Conservation (phyloP, 2,888 invertebrate genomes). For the Fabriciana adippe region DNA sequence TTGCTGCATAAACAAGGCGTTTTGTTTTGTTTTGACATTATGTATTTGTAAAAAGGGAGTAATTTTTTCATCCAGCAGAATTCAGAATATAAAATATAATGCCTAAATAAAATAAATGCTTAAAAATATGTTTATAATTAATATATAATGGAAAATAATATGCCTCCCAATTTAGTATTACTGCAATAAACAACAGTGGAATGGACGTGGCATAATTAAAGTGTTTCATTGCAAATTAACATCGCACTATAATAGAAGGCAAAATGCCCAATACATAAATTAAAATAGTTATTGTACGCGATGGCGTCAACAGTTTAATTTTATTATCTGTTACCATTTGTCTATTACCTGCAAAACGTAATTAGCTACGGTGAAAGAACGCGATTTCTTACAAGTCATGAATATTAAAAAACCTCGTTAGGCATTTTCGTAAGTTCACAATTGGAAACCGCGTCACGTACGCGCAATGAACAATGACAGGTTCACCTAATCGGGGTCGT, state of each 20-base stretch:
- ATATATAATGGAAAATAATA: too few relatives aligned
- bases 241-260: slow-evolving; percentile 7
- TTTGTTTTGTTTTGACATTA: too few relatives aligned
- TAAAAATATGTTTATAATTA: too few relatives aligned
- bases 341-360: slow-evolving; percentile 50
- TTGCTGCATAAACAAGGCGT: too few relatives aligned
- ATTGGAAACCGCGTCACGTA: slow-evolving; percentile 62
- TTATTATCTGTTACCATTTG: slow-evolving; percentile 29
- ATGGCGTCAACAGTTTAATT: slow-evolving; percentile 12
- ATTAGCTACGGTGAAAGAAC: slow-evolving; percentile 58
- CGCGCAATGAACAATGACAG: slow-evolving; percentile 67
- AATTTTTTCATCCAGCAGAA: too few relatives aligned
- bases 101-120: too few relatives aligned
- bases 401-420: slow-evolving; percentile 66
- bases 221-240: slow-evolving; percentile 7
- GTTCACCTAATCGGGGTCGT: slow-evolving; percentile 69
- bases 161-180: neutral
- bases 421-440: slow-evolving; percentile 61
- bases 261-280: slow-evolving; percentile 16
- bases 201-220: slow-evolving; percentile 18
- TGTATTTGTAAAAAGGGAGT: too few relatives aligned
- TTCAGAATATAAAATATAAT: too few relatives aligned
- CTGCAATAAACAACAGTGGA: neutral
- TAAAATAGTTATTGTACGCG: slow-evolving; percentile 4
- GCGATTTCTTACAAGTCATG: slow-evolving; percentile 66